These are phyloP conservation scores for Teleiodes luculella DNA, from an alignment of 2,888 invertebrate genomes.

Conservation along the genomic window DNA sequence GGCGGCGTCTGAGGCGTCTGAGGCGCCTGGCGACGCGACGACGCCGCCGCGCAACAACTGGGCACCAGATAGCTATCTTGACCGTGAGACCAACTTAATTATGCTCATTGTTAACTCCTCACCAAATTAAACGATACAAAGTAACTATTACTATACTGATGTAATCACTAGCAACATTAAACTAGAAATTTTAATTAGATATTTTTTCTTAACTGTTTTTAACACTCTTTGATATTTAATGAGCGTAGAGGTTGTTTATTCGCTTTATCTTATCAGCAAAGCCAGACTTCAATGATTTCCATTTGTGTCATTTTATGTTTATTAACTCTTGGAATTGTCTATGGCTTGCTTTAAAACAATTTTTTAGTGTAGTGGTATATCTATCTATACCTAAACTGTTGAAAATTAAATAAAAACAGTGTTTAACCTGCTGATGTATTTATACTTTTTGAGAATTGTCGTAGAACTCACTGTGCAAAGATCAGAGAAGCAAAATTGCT, in stretches of 20 bases:
- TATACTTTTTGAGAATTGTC: no score
- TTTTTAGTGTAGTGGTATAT: not conserved
- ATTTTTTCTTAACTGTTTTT: not conserved
- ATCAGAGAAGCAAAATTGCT: no score
- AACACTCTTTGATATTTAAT: not conserved
- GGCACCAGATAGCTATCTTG: slow-evolving; percentile 65
- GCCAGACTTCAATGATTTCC: not conserved
- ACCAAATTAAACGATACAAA: slow-evolving; percentile 9
- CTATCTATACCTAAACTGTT: not conserved
- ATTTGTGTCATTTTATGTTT: slow-evolving; percentile 3
- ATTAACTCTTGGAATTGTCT: not conserved
- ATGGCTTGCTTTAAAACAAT: not conserved
- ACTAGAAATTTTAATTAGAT: not conserved
- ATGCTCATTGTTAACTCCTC: slow-evolving; percentile 36
- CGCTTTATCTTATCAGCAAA: slow-evolving; percentile 11
- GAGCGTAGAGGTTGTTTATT: slow-evolving; percentile 11
- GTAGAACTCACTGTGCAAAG: no score
- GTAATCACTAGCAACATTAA: slow-evolving; percentile 3
- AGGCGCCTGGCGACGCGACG: slow-evolving; percentile 47
- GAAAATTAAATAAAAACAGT: not conserved
- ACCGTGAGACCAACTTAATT: slow-evolving; percentile 68
- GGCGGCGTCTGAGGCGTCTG: not conserved
- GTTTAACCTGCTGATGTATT: no score
- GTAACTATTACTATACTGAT: slow-evolving; percentile 13
- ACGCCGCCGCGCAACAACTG: slow-evolving; percentile 67